A percentile compares a stretch with the other conserved stretches of the same genome.
Conservation (phyloP, 37 sponge, comb jelly and placozoan genomes). For the Bolinopsis microptera region DNA sequence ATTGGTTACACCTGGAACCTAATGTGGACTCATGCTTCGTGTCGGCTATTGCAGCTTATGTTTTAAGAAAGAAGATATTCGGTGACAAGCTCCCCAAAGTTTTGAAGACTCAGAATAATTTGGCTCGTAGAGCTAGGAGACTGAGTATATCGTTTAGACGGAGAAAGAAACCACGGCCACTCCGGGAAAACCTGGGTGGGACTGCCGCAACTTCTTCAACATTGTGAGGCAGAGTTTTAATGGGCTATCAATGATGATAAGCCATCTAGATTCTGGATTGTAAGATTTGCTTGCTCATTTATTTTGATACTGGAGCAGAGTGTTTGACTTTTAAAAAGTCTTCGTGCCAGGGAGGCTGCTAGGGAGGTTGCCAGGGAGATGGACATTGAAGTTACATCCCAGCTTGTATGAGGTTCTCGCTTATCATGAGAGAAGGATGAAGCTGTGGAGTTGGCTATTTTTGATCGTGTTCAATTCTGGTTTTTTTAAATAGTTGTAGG, state of each 20-base stretch:
- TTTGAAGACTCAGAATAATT: constrained; percentile 3
- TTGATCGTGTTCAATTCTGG: no score
- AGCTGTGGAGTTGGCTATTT: no score
- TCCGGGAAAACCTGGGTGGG: background rate
- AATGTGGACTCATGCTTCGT: constrained; percentile 49
- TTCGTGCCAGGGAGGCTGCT: no score
- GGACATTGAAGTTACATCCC: no score
- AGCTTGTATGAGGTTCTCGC: no score
- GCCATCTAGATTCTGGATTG: background rate
- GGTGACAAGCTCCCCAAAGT: constrained; percentile 40
- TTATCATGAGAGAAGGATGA: no score
- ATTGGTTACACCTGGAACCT: constrained; percentile 53
- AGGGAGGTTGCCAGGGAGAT: no score
- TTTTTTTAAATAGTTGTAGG: no score
- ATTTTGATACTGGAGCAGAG: no score
- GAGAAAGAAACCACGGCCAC: background rate
- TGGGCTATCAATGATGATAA: background rate
- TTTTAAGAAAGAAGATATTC: constrained; percentile 40
- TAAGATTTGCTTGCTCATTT: no score
- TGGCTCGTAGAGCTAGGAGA: background rate
- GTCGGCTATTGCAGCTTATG: constrained; percentile 50
- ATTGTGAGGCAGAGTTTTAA: background rate
- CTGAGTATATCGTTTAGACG: constrained; percentile 53
- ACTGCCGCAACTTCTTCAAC: background rate
- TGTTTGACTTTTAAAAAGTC: no score